These are phyloP conservation scores for Agapetus fuscipes DNA, from an alignment of 2,888 invertebrate genomes.

Conservation along the genomic window DNA sequence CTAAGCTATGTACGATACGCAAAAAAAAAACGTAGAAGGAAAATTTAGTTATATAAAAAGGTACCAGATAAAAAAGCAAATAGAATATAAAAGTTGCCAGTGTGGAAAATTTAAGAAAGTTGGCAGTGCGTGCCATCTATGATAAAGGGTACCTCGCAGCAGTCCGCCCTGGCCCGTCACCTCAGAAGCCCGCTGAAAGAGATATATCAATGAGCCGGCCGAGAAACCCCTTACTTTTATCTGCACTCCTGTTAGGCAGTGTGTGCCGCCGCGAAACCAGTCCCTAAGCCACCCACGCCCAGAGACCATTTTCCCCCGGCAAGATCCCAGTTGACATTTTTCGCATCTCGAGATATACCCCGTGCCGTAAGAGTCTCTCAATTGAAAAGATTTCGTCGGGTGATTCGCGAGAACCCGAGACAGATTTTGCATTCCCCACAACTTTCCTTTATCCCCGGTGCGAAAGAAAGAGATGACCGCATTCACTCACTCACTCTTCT, in stretches of 20 bases:
- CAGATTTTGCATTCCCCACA: conserved; percentile 12
- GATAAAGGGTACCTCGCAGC: no score
- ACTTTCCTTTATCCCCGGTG: conserved; percentile 1
- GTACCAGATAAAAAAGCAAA: no score
- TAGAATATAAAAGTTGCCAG: no score
- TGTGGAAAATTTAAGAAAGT: no score
- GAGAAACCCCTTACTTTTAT: conserved; percentile 14
- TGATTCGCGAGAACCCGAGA: conserved; percentile 11
- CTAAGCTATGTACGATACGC: no score
- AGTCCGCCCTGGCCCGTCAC: no score
- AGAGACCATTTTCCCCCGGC: conserved; percentile 5
- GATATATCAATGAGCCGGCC: conserved; percentile 12
- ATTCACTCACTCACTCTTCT: no score
- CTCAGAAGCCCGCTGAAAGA: no score
- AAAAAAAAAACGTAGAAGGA: no score
- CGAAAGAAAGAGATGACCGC: not conserved
- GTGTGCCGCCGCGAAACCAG: not conserved
- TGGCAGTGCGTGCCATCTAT: no score
- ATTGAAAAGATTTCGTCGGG: conserved; percentile 18
- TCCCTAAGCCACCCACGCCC: not conserved
- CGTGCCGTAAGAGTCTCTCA: conserved; percentile 12
- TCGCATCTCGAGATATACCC: conserved; percentile 11
- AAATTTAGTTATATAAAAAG: no score
- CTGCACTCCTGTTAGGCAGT: conserved; percentile 6
- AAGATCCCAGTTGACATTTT: conserved; percentile 10